These are phyloP conservation scores for Polydrusus cervinus DNA, from an alignment of 2,888 invertebrate species.

Conservation along the genomic window DNA sequence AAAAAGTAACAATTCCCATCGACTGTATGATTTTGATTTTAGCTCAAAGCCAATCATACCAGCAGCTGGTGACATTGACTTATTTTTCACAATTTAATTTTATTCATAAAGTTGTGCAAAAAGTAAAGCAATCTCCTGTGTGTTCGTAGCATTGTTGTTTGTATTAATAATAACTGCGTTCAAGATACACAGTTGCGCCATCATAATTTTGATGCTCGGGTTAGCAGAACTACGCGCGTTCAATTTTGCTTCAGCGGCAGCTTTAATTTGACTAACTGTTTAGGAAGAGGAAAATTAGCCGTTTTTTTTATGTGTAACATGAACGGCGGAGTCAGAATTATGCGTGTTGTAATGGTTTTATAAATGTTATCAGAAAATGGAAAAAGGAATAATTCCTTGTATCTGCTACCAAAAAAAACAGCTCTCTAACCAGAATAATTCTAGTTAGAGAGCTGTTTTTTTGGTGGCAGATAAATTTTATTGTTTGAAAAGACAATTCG, in stretches of 20 bases:
- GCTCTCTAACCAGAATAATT: too few species aligned
- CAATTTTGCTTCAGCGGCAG: neutral
- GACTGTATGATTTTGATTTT: neutral
- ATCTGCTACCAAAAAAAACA: too few species aligned
- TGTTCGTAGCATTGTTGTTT: constrained; percentile 26
- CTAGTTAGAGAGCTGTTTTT: too few species aligned
- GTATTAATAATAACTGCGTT: constrained; percentile 21
- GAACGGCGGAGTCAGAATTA: too few species aligned
- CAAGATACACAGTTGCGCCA: constrained; percentile 21
- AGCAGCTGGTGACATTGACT: constrained; percentile 40
- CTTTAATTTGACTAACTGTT: too few species aligned
- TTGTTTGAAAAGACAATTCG: too few species aligned
- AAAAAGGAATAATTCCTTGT: too few species aligned
- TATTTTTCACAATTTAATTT: constrained; percentile 36
- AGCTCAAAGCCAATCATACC: neutral
- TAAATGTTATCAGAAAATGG: too few species aligned
- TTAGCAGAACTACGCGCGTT: constrained; percentile 20
- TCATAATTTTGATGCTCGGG: constrained; percentile 23
- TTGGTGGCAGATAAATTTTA: too few species aligned
- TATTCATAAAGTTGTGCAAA: constrained; percentile 42
- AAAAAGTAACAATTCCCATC: neutral
- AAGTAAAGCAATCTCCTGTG: constrained; percentile 51
- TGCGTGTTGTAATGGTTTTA: too few species aligned
- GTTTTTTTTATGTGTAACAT: too few species aligned
- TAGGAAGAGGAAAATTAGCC: too few species aligned